Conservation (phyloP, 2,797 vertebrate genomes). For the Tarsius wallacei region DNA sequence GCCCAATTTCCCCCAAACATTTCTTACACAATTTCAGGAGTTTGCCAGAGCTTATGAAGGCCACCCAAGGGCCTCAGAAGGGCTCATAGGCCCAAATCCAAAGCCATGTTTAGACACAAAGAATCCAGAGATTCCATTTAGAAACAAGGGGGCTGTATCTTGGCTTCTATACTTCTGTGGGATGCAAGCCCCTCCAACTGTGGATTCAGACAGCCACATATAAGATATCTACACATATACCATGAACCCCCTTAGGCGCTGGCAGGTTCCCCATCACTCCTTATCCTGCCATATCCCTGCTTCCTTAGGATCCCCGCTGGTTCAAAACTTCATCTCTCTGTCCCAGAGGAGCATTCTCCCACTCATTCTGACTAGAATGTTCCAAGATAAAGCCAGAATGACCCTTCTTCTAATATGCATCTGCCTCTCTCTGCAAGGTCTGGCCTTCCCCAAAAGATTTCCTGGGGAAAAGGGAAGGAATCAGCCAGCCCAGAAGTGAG, state of each 20-base stretch:
- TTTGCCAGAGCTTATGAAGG: slow-evolving; percentile 12
- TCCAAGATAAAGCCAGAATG: slow-evolving; percentile 13
- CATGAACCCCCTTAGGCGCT: background rate
- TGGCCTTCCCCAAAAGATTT: slow-evolving; percentile 21
- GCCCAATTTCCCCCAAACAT: background rate
- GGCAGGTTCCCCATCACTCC: background rate
- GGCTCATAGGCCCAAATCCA: background rate
- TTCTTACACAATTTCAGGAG: background rate
- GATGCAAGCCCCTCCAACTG: background rate
- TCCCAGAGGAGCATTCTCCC: background rate
- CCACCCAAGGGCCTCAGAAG: background rate
- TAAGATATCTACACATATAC: background rate
- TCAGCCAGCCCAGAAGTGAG: background rate
- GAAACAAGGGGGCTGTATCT: background rate
- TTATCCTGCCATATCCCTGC: background rate
- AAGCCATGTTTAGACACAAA: slow-evolving; percentile 4
- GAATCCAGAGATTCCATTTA: slow-evolving; percentile 23
- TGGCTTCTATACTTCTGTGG: background rate
- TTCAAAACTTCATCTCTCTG: background rate
- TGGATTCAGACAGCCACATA: background rate
- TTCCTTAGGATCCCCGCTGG: background rate
- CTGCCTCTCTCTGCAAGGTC: background rate
- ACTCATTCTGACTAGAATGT: background rate
- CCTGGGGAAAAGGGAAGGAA: background rate
- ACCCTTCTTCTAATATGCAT: background rate